These are phyloP conservation scores for Scopus umbretta DNA, from an alignment of 2,113 vertebrate species.

Conservation along the genomic window DNA sequence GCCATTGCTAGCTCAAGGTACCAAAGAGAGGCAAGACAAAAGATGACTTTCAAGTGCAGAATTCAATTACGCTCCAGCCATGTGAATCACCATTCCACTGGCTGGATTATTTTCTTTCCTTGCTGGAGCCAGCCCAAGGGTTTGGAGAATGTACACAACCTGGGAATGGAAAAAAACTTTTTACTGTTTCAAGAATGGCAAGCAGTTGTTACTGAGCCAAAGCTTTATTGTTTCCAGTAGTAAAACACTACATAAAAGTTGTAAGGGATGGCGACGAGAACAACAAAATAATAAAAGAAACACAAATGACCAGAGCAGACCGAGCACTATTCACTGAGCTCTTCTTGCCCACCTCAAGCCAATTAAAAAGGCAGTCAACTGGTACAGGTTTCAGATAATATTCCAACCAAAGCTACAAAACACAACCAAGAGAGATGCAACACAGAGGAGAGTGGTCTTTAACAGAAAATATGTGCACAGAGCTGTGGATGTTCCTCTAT, in stretches of 20 bases:
- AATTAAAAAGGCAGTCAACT: not conserved
- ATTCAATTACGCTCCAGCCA: not conserved
- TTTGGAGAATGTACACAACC: not conserved
- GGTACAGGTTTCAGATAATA: not conserved
- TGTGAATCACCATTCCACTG: not conserved
- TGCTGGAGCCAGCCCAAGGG: not conserved
- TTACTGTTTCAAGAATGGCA: not conserved
- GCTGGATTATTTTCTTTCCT: not conserved
- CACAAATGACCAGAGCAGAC: not conserved
- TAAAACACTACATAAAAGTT: not conserved
- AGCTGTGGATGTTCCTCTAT: not conserved
- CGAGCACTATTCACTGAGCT: not conserved
- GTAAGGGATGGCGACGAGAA: not conserved
- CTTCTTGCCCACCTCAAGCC: not conserved
- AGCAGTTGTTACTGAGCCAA: not conserved
- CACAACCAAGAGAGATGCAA: not conserved
- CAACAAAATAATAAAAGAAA: not conserved
- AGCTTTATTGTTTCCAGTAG: conserved; percentile 48
- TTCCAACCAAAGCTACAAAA: not conserved
- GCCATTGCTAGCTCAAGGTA: not conserved
- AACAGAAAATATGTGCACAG: not conserved
- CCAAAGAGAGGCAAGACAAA: not conserved
- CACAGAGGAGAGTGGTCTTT: not conserved
- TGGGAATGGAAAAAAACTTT: not conserved
- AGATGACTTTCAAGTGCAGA: not conserved